Evolutionary conservation across 2,113 vertebrate genomes (phyloP).

Genomic region (Larimichthys polyactis): DNA sequence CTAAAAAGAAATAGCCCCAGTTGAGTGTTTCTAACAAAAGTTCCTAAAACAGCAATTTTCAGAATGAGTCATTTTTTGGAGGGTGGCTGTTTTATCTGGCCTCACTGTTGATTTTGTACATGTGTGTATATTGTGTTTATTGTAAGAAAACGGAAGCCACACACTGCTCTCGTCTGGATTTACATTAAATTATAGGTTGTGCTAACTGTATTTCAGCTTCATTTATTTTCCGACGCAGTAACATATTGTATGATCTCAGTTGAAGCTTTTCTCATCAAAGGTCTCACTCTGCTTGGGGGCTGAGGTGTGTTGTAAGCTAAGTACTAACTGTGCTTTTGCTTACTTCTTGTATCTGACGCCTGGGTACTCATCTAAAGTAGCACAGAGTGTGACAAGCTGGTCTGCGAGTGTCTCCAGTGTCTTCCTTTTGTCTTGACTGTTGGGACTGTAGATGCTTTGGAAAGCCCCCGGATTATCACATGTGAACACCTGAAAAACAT

Average conservation of each 20-base stretch:
- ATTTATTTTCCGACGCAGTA: background rate
- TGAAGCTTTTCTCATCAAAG: slow-evolving; percentile 18
- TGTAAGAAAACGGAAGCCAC: background rate
- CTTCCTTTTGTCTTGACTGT: slow-evolving; percentile 84
- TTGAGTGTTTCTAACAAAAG: background rate
- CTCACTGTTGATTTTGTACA: background rate
- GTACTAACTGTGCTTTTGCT: slow-evolving; percentile 45
- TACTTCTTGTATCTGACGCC: slow-evolving; percentile 94
- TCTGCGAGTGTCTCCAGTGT: slow-evolving; percentile 90
- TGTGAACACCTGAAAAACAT: slow-evolving; percentile 90
- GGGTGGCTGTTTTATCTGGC: background rate
- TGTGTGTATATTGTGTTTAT: background rate
- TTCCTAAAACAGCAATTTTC: background rate
- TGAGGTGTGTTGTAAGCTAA: slow-evolving; percentile 22
- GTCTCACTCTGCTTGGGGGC: slow-evolving; percentile 17
- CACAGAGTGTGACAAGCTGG: slow-evolving; percentile 94
- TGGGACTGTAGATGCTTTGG: slow-evolving; percentile 90
- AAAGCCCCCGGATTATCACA: slow-evolving; percentile 92
- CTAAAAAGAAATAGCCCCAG: background rate
- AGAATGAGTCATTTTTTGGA: background rate
- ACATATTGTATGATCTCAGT: background rate
- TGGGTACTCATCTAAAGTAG: slow-evolving; percentile 94
- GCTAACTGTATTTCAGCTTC: too few relatives aligned
- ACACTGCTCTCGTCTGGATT: background rate
- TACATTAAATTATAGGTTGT: too few relatives aligned